Evolutionary conservation across 2,797 vertebrate species (phyloP).

Genomic region (Astyanax mexicanus): DNA sequence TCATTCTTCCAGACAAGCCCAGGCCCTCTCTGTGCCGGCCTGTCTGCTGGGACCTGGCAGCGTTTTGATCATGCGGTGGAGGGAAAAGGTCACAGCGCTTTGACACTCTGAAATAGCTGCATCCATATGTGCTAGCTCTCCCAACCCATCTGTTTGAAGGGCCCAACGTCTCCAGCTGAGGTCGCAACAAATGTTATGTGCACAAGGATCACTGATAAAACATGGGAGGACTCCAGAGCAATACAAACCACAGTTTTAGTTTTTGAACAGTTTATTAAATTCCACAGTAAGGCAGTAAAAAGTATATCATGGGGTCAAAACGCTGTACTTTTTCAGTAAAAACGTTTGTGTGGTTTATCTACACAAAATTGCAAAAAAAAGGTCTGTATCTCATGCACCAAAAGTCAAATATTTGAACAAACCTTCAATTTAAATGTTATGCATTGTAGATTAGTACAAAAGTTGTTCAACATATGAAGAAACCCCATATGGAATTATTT

Average conservation of each 20-base stretch:
- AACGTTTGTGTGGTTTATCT: too few species aligned
- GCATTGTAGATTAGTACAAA: too few species aligned
- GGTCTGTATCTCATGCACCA: too few species aligned
- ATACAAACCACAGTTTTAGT: neutral
- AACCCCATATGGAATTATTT: too few species aligned
- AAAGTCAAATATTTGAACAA: too few species aligned
- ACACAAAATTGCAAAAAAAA: too few species aligned
- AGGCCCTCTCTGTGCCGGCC: neutral
- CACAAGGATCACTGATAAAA: neutral
- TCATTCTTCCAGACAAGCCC: slow-evolving; percentile 2
- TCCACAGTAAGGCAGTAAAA: neutral
- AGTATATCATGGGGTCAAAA: neutral
- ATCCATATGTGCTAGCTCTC: neutral
- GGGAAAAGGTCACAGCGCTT: slow-evolving; percentile 38
- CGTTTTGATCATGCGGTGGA: slow-evolving; percentile 16
- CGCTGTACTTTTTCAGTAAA: too few species aligned
- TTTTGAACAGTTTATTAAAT: neutral
- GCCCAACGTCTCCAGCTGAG: neutral
- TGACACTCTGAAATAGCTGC: slow-evolving; percentile 4
- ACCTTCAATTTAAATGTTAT: too few species aligned
- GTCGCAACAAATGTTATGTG: neutral
- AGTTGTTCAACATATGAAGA: too few species aligned
- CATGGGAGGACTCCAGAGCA: neutral
- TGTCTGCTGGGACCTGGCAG: slow-evolving; percentile 15
- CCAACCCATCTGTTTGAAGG: slow-evolving; percentile 1